phyloP scores from a whole-genome alignment of 2,797 vertebrate species.

The Microctenopoma stevenorrisi region DNA sequence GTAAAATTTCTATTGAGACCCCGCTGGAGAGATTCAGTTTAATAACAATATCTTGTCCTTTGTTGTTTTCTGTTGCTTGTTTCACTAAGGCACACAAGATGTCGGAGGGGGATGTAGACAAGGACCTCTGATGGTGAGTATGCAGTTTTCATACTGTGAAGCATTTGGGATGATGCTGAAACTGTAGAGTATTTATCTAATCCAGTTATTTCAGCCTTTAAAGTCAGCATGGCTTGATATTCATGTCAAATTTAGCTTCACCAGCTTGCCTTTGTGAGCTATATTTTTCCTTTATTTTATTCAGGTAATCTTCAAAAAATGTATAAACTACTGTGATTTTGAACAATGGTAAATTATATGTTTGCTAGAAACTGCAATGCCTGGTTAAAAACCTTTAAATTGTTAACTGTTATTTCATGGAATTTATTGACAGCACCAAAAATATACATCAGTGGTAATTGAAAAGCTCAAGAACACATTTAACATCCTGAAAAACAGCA shows the following conservation, averaged over 20 bases:
- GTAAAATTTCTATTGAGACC: constrained; percentile 10
- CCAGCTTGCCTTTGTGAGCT: too few relatives aligned
- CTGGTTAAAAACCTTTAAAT: too few relatives aligned
- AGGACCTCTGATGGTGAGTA: constrained; percentile 90
- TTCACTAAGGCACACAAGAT: constrained; percentile 87
- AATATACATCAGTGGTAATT: constrained; percentile 3
- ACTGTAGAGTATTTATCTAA: not conserved
- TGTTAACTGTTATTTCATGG: too few relatives aligned
- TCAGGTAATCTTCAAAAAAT: not conserved
- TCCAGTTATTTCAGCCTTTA: not conserved
- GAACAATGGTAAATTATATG: not conserved
- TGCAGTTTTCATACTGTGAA: constrained; percentile 41
- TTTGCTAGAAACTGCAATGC: too few relatives aligned
- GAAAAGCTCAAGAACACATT: not conserved
- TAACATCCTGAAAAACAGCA: constrained; percentile 4
- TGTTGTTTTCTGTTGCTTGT: constrained; percentile 4
- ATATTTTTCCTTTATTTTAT: not conserved
- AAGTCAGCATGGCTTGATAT: not conserved
- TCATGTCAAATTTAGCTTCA: not conserved
- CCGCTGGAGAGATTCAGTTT: constrained; percentile 19
- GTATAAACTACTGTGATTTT: not conserved
- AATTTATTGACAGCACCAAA: constrained; percentile 2
- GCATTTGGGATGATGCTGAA: not conserved
- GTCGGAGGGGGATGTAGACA: constrained; percentile 86
- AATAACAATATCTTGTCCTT: constrained; percentile 28